These are phyloP conservation scores for Calephelis nemesis DNA, from an alignment of 1,140 invertebrate species.

Conservation along the genomic window DNA sequence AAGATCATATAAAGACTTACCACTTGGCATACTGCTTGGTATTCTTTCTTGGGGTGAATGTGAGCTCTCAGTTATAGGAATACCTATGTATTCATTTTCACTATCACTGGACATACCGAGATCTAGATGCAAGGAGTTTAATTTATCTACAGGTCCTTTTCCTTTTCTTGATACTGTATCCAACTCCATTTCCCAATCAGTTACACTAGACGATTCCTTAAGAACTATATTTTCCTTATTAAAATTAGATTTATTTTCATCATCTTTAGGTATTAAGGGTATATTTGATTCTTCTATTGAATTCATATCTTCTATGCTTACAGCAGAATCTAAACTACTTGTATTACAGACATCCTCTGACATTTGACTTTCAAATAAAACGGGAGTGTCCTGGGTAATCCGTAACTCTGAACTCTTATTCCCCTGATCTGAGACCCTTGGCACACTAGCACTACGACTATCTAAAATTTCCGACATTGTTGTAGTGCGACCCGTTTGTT, in stretches of 20 bases:
- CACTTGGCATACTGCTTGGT: conserved; percentile 50
- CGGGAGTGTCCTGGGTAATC: conserved; percentile 80
- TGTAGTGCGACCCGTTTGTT: conserved; percentile 62
- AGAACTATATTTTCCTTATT: conserved; percentile 50
- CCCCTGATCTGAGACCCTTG: conserved; percentile 39
- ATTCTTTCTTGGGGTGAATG: conserved; percentile 53
- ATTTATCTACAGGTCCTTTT: conserved; percentile 65
- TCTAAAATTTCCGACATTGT: conserved; percentile 72
- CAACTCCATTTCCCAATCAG: conserved; percentile 81
- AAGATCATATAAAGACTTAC: conserved; percentile 42
- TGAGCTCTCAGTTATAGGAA: conserved; percentile 48
- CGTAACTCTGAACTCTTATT: conserved; percentile 43
- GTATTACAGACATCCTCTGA: conserved; percentile 63
- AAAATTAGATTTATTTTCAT: conserved; percentile 48
- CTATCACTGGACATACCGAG: conserved; percentile 78
- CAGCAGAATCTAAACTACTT: conserved; percentile 69
- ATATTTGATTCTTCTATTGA: conserved; percentile 49
- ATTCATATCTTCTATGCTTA: conserved; percentile 61
- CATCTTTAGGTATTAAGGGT: conserved; percentile 49
- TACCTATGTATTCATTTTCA: conserved; percentile 65
- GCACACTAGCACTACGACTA: conserved; percentile 43
- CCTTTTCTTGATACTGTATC: conserved; percentile 76
- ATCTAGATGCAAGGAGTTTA: conserved; percentile 70
- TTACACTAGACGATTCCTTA: conserved; percentile 68
- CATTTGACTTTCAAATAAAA: conserved; percentile 73